These are phyloP conservation scores for Protaetia brevitarsis DNA, from an alignment of 1,140 invertebrate genomes.

Conservation along the genomic window DNA sequence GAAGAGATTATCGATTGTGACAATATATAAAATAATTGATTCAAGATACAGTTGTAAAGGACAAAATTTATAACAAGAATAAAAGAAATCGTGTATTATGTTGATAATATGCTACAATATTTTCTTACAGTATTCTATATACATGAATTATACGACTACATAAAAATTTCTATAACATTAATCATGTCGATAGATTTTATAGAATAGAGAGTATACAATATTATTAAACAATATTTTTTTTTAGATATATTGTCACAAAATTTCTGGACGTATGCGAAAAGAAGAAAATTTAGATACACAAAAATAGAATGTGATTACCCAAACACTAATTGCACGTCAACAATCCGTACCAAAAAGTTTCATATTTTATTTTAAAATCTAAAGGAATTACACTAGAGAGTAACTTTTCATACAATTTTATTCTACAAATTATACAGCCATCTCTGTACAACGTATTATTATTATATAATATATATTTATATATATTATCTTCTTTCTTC, in stretches of 20 bases:
- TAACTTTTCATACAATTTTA: constrained; percentile 26
- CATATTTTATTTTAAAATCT: neutral
- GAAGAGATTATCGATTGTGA: neutral
- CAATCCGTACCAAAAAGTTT: constrained; percentile 19
- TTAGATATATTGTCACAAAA: too few relatives aligned
- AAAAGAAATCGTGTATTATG: too few relatives aligned
- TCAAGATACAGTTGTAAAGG: neutral
- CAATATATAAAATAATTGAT: constrained; percentile 8
- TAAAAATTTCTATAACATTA: too few relatives aligned
- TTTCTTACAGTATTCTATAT: too few relatives aligned
- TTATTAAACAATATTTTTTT: too few relatives aligned
- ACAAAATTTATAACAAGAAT: neutral
- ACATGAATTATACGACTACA: too few relatives aligned
- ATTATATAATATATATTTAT: constrained; percentile 1
- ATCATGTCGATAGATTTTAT: too few relatives aligned
- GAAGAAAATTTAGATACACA: neutral
- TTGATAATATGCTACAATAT: too few relatives aligned
- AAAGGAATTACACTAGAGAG: constrained; percentile 16
- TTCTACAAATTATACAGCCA: constrained; percentile 41
- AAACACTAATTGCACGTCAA: neutral
- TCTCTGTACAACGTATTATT: constrained; percentile 34
- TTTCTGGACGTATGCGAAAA: too few relatives aligned
- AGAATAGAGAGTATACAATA: too few relatives aligned
- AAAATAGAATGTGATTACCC: neutral
- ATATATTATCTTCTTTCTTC: constrained; percentile 19